These are phyloP conservation scores for Mesembrinibis cayennensis DNA, from an alignment of 2,113 vertebrate species.

Conservation along the genomic window DNA sequence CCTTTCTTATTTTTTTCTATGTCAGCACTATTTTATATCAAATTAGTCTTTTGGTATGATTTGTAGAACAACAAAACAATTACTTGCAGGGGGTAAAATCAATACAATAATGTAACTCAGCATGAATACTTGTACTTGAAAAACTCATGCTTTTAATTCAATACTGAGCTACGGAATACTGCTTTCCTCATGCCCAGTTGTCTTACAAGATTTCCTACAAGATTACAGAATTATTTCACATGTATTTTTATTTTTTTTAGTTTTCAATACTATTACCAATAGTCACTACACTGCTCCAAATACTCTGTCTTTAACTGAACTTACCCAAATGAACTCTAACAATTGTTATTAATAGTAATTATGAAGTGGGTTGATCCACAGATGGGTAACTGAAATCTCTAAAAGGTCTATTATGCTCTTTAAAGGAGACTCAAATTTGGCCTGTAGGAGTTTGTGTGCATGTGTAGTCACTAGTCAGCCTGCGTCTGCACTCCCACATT, in stretches of 20 bases:
- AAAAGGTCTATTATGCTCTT: not conserved
- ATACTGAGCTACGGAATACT: not conserved
- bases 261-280: not conserved
- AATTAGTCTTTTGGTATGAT: constrained; percentile 2
- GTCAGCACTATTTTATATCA: constrained; percentile 33
- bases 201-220: not conserved
- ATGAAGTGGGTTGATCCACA: not conserved
- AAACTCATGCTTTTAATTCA: not conserved
- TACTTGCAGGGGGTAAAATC: not conserved
- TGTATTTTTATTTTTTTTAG: not conserved
- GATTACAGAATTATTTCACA: not conserved
- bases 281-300: not conserved
- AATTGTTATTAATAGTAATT: not conserved
- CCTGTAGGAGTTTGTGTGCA: not conserved
- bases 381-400: not conserved
- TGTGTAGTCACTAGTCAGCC: not conserved
- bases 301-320: not conserved
- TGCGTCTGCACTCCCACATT: not conserved
- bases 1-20: not conserved
- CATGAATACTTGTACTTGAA: not conserved
- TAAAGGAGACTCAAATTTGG: not conserved
- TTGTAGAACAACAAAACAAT: not conserved
- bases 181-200: not conserved
- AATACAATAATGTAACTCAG: not conserved
- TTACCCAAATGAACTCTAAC: not conserved